Evolutionary conservation across 2,888 invertebrate genomes (phyloP).

Genomic region (Desoria tigrina): DNA sequence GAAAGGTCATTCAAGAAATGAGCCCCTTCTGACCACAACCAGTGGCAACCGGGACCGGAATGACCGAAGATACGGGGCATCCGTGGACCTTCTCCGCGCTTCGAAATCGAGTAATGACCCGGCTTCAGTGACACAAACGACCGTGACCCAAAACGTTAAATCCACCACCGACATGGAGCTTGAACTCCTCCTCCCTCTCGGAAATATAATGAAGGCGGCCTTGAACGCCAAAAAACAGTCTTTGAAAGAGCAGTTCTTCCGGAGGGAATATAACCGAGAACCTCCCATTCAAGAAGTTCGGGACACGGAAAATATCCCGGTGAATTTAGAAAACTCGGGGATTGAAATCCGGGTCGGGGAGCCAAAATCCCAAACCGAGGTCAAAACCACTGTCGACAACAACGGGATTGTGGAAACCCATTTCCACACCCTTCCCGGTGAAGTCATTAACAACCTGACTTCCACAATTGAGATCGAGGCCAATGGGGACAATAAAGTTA

Average conservation of each 20-base stretch:
- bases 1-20: not conserved
- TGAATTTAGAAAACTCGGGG: conserved; percentile 27
- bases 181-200: conserved; percentile 44
- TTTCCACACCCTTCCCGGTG: conserved; percentile 24
- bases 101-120: too few relatives aligned
- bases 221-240: conserved; percentile 35
- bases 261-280: conserved; percentile 29
- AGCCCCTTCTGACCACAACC: not conserved
- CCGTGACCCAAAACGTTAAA: conserved; percentile 42
- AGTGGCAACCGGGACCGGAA: not conserved
- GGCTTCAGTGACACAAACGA: conserved; percentile 18
- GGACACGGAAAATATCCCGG: not conserved
- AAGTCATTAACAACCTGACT: conserved; percentile 17
- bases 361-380: conserved; percentile 42
- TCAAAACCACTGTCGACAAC: conserved; percentile 45
- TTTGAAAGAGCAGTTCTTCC: conserved; percentile 27
- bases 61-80: not conserved
- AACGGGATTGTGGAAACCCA: conserved; percentile 47
- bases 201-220: conserved; percentile 42
- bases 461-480: conserved; percentile 36
- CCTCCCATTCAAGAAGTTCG: conserved; percentile 13
- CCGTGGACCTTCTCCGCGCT: not conserved
- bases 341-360: conserved; percentile 34
- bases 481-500: conserved; percentile 7
- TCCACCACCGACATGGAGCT: conserved; percentile 47